Percentiles rank a stretch among this genome's conserved stretches.
Evolutionary conservation across 1,140 invertebrate species (phyloP).

Genomic region (Drosophila mauritiana): DNA sequence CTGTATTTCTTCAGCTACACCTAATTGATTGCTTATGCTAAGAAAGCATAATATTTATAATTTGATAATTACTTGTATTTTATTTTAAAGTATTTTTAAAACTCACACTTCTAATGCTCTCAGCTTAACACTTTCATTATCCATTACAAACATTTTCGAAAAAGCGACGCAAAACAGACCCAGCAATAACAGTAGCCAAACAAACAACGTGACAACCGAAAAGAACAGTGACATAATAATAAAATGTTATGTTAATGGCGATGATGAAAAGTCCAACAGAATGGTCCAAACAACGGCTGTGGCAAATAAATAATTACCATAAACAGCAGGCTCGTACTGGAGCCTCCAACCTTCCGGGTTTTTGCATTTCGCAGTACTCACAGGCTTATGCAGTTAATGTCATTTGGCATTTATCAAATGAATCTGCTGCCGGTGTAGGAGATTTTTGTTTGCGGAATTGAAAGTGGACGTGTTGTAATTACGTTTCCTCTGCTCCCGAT

Average conservation of each 20-base stretch:
- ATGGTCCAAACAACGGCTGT: constrained; percentile 59
- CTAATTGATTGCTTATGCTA: neutral
- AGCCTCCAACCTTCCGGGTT: constrained; percentile 34
- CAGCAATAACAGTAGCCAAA: constrained; percentile 47
- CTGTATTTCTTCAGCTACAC: constrained; percentile 10
- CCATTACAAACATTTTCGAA: constrained; percentile 22
- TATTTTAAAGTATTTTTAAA: neutral
- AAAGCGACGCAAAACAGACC: constrained; percentile 59
- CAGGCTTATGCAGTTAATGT: constrained; percentile 62
- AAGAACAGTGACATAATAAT: constrained; percentile 68
- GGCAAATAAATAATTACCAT: constrained; percentile 83
- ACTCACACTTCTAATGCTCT: neutral
- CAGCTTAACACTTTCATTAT: neutral
- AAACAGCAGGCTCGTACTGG: constrained; percentile 62
- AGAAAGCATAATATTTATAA: neutral
- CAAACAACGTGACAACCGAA: constrained; percentile 37
- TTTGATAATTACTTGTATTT: neutral
- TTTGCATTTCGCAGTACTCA: constrained; percentile 40
- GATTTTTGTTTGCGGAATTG: constrained; percentile 13
- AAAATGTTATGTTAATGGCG: constrained; percentile 82
- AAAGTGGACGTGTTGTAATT: constrained; percentile 67
- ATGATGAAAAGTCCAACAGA: constrained; percentile 74
- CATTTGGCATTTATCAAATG: constrained; percentile 77
- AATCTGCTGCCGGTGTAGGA: constrained; percentile 17
- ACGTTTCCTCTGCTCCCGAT: constrained; percentile 51